Evolutionary conservation across 53 echinoderm and acorn worm species (phyloP).

Genomic region (Mesocentrotus franciscanus): DNA sequence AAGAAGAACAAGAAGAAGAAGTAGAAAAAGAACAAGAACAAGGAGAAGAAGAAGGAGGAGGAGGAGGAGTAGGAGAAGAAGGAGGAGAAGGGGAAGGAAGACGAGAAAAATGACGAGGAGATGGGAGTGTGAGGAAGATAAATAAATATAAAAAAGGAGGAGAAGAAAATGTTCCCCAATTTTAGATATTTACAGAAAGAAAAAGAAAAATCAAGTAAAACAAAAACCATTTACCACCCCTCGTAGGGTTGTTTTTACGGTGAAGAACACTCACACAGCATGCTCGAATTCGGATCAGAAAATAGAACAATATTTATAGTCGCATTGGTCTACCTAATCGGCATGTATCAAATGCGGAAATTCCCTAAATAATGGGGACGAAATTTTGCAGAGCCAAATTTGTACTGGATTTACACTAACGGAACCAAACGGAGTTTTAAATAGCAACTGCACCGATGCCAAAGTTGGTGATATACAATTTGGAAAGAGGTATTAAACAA

Average conservation of each 20-base stretch:
- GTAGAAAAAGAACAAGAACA: neutral
- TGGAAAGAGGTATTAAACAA: neutral
- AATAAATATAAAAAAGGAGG: neutral
- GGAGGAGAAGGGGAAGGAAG: neutral
- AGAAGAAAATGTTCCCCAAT: neutral
- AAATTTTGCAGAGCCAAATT: neutral
- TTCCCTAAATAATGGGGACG: neutral
- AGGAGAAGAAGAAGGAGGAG: neutral
- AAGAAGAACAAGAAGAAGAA: neutral
- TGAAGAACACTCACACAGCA: neutral
- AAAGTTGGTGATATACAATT: neutral
- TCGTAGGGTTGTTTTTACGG: neutral
- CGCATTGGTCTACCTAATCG: neutral
- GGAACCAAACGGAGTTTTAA: neutral
- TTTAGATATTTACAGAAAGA: neutral
- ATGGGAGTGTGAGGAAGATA: neutral
- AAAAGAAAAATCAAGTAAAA: neutral
- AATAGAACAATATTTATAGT: neutral
- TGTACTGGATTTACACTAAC: neutral
- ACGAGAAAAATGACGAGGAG: neutral
- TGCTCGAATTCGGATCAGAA: neutral
- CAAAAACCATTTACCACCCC: too few species aligned
- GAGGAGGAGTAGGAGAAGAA: neutral
- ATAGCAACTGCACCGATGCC: neutral
- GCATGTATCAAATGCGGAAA: neutral